Percentiles rank a stretch among this genome's conserved stretches.
Conservation (phyloP, 2,113 vertebrate genomes). For the Sorex fumeus region DNA sequence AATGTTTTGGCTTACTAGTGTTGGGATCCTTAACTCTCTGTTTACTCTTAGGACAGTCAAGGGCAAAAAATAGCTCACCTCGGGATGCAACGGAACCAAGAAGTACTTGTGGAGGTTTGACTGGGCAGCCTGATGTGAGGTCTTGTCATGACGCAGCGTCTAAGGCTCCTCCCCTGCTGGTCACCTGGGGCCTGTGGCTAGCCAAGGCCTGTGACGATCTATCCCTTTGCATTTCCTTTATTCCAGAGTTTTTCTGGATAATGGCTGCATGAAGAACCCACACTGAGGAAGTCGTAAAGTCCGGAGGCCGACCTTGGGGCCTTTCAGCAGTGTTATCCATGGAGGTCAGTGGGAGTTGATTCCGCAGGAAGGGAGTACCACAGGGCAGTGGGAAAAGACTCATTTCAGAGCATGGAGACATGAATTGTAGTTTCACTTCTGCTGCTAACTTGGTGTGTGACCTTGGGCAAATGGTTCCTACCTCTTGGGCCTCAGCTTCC, state of each 20-base stretch:
- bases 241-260: neutral
- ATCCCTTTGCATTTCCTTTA: neutral
- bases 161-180: neutral
- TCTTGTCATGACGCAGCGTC: neutral
- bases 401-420: neutral
- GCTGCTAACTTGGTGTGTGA: conserved; percentile 39
- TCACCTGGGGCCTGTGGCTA: neutral
- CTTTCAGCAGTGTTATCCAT: neutral
- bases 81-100: neutral
- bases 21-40: neutral
- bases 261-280: neutral
- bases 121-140: neutral
- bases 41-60: neutral
- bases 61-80: neutral
- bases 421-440: conserved; percentile 59
- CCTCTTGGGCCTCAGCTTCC: conserved; percentile 64
- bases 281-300: conserved; percentile 25
- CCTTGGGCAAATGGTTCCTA: conserved; percentile 43
- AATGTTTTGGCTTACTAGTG: neutral
- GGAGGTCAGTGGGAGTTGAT: conserved; percentile 17
- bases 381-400: neutral
- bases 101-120: neutral
- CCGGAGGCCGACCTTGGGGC: neutral
- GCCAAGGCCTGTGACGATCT: neutral
- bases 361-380: neutral